Conservation (phyloP, 2,113 vertebrate genomes). For the Calidris pygmaea region DNA sequence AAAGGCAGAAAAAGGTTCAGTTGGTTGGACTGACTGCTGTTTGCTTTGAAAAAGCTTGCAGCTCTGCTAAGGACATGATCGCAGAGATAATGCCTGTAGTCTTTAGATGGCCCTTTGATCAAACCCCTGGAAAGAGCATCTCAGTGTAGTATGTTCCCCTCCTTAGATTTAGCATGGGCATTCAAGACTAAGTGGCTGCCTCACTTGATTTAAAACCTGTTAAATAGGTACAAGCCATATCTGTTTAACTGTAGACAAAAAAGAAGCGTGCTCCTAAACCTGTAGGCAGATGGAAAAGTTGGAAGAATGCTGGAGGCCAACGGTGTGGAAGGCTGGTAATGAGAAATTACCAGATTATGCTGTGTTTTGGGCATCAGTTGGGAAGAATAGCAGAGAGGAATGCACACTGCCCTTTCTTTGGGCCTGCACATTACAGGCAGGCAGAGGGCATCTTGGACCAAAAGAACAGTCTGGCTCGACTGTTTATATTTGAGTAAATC, state of each 20-base stretch:
- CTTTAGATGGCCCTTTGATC: neutral
- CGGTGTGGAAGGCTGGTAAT: neutral
- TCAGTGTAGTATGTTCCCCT: neutral
- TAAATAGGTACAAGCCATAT: neutral
- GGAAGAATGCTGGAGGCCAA: neutral
- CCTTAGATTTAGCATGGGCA: neutral
- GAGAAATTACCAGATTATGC: neutral
- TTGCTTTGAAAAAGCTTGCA: neutral
- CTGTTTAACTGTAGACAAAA: neutral
- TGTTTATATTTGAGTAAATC: neutral
- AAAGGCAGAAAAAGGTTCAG: neutral
- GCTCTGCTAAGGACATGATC: neutral
- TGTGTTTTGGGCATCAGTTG: neutral
- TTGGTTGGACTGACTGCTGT: neutral
- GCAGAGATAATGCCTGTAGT: neutral
- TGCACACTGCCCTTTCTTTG: neutral
- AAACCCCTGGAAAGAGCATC: neutral
- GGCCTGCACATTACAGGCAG: neutral
- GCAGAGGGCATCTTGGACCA: neutral
- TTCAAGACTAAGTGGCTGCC: neutral
- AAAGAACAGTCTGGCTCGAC: neutral
- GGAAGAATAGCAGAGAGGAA: neutral
- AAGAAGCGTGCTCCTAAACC: neutral
- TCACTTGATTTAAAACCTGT: neutral
- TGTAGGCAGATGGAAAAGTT: neutral